Base-by-base conservation (phyloP, 92 coral and sea anemone species). In the Nematostella vectensis region DNA sequence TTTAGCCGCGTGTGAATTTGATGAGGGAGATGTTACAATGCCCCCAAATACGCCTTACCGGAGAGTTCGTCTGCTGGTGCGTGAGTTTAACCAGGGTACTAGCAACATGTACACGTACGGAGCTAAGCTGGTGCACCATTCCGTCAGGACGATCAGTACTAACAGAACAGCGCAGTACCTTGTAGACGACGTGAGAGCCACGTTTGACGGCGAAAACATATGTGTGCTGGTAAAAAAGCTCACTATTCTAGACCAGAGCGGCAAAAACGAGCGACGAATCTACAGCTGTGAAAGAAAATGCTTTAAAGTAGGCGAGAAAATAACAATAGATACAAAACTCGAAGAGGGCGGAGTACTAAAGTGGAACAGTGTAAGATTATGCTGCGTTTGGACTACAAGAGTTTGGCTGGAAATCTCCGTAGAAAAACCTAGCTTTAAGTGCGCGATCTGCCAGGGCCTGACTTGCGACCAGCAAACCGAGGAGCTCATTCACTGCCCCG, bases 311-410 rank as follows among this genome's bases (percentile, higher is more conserved):
- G 65, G 68, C 18, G 40, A 57, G 21, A 39, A 29, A 2, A 55
- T 39, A 12, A 59, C 31, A 2, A 55, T 73, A 66, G 40, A 54
- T 40, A 72, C 81, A 1, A 72, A 48, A 25, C 37, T 77, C 1
- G 67, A 78, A 28, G 77, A 76, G 16, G 87, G 87, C 18, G 87
- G 87, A 24, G 42, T 37, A 42, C 3, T 79, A 18, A 24, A 33
- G 54, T 52, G 43, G 19, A 61, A 62, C 40, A 48, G 8, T 2
- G 12, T 20, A 2, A 31, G 44, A 0, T 44, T 68, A 17, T 79
- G 87, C 28, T 79, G 87, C n/a, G 62, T 79, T 16, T 67, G 81
- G 76, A 67, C 44, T 31, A 38, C 54, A 23, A 55, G 49, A 23
- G 57, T 20, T 10, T 79, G 45, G 68, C 37, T 67, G n/a, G 67